Percentiles rank a stretch among this genome's conserved stretches.
phyloP scores from a whole-genome alignment of 2,888 invertebrate species.

The Congeria kusceri region DNA sequence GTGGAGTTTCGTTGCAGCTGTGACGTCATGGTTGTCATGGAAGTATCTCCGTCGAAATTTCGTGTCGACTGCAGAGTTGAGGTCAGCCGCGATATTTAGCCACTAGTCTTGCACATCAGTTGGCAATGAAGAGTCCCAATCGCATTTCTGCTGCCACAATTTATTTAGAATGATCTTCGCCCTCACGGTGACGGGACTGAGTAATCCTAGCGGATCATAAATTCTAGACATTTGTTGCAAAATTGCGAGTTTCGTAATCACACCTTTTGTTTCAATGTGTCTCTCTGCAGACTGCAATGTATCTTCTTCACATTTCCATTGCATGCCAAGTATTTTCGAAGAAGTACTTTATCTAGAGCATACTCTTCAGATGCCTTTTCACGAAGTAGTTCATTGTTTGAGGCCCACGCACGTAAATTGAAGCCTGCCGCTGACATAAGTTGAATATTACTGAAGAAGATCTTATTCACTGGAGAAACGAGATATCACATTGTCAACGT shows the following conservation, averaged over 20 bases:
- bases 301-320: slow-evolving; percentile 13
- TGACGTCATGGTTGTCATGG: not conserved
- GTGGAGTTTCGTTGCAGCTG: slow-evolving; percentile 8
- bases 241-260: slow-evolving; percentile 25
- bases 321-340: slow-evolving; percentile 22
- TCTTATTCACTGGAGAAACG: too few relatives aligned
- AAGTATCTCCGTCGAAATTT: not conserved
- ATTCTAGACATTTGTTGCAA: slow-evolving; percentile 31
- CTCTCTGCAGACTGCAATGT: slow-evolving; percentile 7
- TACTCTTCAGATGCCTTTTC: too few relatives aligned
- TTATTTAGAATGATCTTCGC: slow-evolving; percentile 34
- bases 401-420: too few relatives aligned
- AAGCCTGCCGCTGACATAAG: too few relatives aligned
- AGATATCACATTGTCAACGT: too few relatives aligned
- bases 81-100: slow-evolving; percentile 7
- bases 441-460: too few relatives aligned
- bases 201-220: slow-evolving; percentile 30
- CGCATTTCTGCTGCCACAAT: slow-evolving; percentile 22
- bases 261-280: not conserved
- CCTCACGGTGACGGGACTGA: slow-evolving; percentile 25
- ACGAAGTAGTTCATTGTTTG: too few relatives aligned
- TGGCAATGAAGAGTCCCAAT: slow-evolving; percentile 25
- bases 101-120: not conserved
- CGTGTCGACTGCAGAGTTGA: not conserved
- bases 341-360: not conserved